Evolutionary conservation across 2,888 invertebrate genomes (phyloP).

Genomic region (Sinohyriopsis cumingii): DNA sequence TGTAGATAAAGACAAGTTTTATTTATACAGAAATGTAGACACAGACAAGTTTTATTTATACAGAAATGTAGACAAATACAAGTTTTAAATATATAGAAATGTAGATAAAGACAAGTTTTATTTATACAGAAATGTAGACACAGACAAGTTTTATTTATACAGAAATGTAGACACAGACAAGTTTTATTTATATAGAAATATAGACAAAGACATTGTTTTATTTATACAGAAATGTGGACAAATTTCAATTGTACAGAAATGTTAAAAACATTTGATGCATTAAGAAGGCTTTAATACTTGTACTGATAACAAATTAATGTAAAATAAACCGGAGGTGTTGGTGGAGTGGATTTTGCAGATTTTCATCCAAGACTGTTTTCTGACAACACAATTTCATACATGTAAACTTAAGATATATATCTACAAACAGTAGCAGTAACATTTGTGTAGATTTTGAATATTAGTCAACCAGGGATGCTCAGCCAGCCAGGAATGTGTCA

Average conservation of each 20-base stretch:
- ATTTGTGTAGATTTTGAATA: too few relatives aligned
- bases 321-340: too few relatives aligned
- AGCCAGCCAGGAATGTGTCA: too few relatives aligned
- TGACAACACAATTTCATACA: too few relatives aligned
- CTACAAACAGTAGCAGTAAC: too few relatives aligned
- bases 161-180: slow-evolving; percentile 50
- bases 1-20: slow-evolving; percentile 10
- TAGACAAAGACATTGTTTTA: slow-evolving; percentile 12
- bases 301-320: too few relatives aligned
- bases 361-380: too few relatives aligned
- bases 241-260: background rate
- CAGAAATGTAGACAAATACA: slow-evolving; percentile 50
- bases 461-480: too few relatives aligned
- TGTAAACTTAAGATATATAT: too few relatives aligned
- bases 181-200: background rate
- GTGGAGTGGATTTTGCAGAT: too few relatives aligned
- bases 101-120: slow-evolving; percentile 11
- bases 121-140: slow-evolving; percentile 7
- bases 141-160: background rate
- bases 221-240: slow-evolving; percentile 3
- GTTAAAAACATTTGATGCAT: too few relatives aligned
- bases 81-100: background rate
- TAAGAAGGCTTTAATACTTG: too few relatives aligned
- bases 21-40: slow-evolving; percentile 7
- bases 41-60: background rate